Conservation (phyloP, 2,888 invertebrate genomes). For the Leistus spinibarbis region DNA sequence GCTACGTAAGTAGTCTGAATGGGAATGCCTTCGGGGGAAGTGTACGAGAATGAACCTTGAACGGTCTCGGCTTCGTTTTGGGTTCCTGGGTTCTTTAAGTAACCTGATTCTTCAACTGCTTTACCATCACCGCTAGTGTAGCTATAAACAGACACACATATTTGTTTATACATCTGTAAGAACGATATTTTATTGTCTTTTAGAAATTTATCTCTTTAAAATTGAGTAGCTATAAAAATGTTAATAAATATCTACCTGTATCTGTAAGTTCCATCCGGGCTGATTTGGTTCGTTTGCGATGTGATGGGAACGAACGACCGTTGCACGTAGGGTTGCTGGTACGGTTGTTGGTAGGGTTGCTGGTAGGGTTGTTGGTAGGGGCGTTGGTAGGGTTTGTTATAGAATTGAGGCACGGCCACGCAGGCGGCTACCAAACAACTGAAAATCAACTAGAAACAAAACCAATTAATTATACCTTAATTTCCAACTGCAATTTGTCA, state of each 20-base stretch:
- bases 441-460: conserved; percentile 44
- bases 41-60: conserved; percentile 77
- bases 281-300: conserved; percentile 62
- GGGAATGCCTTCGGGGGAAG: conserved; percentile 75
- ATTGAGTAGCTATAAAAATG: not conserved
- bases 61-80: conserved; percentile 74
- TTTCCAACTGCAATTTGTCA: not conserved
- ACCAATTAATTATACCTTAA: not conserved
- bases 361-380: conserved; percentile 42
- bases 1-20: conserved; percentile 74
- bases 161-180: not conserved
- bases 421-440: conserved; percentile 45
- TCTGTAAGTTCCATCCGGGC: conserved; percentile 64
- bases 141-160: conserved; percentile 54
- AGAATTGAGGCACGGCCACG: conserved; percentile 46
- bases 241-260: conserved; percentile 57
- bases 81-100: conserved; percentile 72
- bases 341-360: conserved; percentile 43
- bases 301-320: conserved; percentile 60
- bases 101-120: conserved; percentile 78
- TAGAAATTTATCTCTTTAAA: too few species aligned
- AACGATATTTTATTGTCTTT: too few species aligned
- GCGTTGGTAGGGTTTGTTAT: too few species aligned
- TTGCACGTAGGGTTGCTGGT: conserved; percentile 42
- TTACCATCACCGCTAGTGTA: conserved; percentile 80